Evolutionary conservation across 2,797 vertebrate species (phyloP), one percentile per base, ranked within the genome.

Genomic region (Champsocephalus esox): DNA sequence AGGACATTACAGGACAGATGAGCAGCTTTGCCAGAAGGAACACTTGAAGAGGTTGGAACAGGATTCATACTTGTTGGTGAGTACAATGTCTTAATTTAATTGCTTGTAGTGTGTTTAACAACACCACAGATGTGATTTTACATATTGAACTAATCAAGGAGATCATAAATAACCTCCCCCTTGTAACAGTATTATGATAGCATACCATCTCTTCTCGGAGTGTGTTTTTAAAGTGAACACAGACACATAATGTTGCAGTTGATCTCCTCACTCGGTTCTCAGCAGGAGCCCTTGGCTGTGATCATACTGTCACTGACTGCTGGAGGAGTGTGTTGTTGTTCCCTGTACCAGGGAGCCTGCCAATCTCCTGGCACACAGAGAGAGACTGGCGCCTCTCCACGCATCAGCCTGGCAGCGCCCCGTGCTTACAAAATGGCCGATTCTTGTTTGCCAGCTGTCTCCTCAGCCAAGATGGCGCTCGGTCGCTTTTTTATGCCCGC

Each of bases 351-450:
- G 77, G 46, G 32, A 90, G 70, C 80, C 86, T 90, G 89, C 90
- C 92, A 92, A 84, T 90, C 90, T 91, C 88, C 82, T 90, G 91
- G 91, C 92, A 92, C 73, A 75, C 68, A 81, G 76, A 82, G 74
- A 86, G 75, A 90, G 84, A 86, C 85, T 81, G 90, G 88, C 87
- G 77, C 88, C 88, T 88, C 76, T 70, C 70, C 75, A 70, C 66
- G 60, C 86, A 77, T 91, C 86, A 87, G 87, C 91, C 88, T 94
- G 95, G 93, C 93, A 94, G 90, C 82, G 84, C 80, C 87, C 89
- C 78, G 46, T 77, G 74, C 90, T 87, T 86, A 95, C 94, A 95
- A 96, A 96, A 96, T 95, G 94, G 94, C 94, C 77, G 93, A 92
- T 87, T 68, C 85, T 82, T 87, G 90, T 91, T 93, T 95, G 91